A percentile compares a stretch with the other conserved stretches of the same genome.
These are phyloP conservation scores for Melanotaenia pygmaea DNA, from an alignment of 2,797 vertebrate species.

Conservation along the genomic window DNA sequence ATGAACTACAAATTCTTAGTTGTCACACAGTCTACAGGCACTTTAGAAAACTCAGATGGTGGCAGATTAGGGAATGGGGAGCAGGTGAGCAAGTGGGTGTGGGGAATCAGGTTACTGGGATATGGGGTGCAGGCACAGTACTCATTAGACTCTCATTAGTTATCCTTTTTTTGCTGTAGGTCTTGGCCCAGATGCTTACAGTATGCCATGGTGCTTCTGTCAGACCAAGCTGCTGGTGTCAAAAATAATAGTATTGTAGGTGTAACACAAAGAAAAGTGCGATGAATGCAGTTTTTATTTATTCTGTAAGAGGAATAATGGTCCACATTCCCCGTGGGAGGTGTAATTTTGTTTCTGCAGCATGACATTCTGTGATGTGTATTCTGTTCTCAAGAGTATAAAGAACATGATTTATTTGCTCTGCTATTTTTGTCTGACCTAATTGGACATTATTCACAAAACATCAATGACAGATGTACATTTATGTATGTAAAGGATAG, in stretches of 20 bases:
- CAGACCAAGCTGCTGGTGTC: slow-evolving; percentile 70
- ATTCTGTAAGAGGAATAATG: slow-evolving; percentile 75
- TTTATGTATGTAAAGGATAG: slow-evolving; percentile 47
- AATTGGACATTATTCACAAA: slow-evolving; percentile 80
- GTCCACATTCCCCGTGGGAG: slow-evolving; percentile 71
- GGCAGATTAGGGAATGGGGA: neutral
- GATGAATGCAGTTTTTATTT: slow-evolving; percentile 70
- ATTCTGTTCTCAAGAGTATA: slow-evolving; percentile 58
- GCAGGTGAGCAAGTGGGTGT: slow-evolving; percentile 1
- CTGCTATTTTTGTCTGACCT: slow-evolving; percentile 78
- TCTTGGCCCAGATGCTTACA: slow-evolving; percentile 57
- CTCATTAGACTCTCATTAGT: slow-evolving; percentile 61
- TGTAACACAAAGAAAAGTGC: slow-evolving; percentile 61
- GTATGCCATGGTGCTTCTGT: slow-evolving; percentile 52
- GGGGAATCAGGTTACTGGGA: slow-evolving; percentile 6
- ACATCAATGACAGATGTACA: slow-evolving; percentile 63
- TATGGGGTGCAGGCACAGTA: slow-evolving; percentile 26
- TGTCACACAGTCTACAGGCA: slow-evolving; percentile 4
- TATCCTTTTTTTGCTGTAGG: slow-evolving; percentile 33
- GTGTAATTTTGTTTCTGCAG: slow-evolving; percentile 74
- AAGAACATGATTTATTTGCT: slow-evolving; percentile 80
- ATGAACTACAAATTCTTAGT: slow-evolving; percentile 10
- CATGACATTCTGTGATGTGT: slow-evolving; percentile 77
- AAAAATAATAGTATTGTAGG: slow-evolving; percentile 73
- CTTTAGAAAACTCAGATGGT: neutral